phyloP scores from a whole-genome alignment of 2,888 invertebrate species.

The Podotricha telesiphe region DNA sequence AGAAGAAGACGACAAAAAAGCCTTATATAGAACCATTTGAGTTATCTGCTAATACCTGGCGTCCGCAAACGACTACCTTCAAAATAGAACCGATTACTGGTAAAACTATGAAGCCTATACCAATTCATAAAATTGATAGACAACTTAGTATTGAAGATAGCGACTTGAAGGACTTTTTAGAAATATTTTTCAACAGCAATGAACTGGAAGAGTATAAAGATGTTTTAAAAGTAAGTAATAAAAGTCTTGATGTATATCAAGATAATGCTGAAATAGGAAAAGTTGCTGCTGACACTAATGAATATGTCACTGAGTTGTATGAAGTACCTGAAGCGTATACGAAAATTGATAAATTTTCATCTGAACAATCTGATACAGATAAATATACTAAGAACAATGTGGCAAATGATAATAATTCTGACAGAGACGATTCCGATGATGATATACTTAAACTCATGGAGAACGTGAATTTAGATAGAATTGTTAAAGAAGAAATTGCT shows the following conservation, averaged over 20 bases:
- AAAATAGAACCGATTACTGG: slow-evolving; percentile 50
- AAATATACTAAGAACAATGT: slow-evolving; percentile 6
- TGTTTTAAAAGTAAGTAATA: slow-evolving; percentile 30
- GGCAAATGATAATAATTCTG: slow-evolving; percentile 15
- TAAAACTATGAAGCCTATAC: slow-evolving; percentile 42
- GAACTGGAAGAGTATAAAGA: slow-evolving; percentile 51
- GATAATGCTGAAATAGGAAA: slow-evolving; percentile 17
- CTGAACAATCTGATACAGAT: slow-evolving; percentile 10
- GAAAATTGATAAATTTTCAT: slow-evolving; percentile 17
- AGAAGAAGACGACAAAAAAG: slow-evolving; percentile 49
- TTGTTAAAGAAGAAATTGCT: slow-evolving; percentile 44
- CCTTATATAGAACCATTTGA: slow-evolving; percentile 14
- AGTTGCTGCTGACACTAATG: slow-evolving; percentile 11
- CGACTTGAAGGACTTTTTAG: slow-evolving; percentile 57
- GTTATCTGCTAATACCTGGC: slow-evolving; percentile 5
- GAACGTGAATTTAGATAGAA: slow-evolving; percentile 53
- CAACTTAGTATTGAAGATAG: slow-evolving; percentile 50
- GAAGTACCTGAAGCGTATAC: slow-evolving; percentile 8
- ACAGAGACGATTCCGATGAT: slow-evolving; percentile 36
- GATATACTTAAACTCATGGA: slow-evolving; percentile 53
- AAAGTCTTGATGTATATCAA: slow-evolving; percentile 4
- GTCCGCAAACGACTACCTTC: slow-evolving; percentile 48
- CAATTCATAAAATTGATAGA: slow-evolving; percentile 44
- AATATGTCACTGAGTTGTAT: neutral
- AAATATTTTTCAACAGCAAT: slow-evolving; percentile 57